Evolutionary conservation across 2,888 invertebrate genomes (phyloP).

Genomic region (Thymelicus sylvestris): DNA sequence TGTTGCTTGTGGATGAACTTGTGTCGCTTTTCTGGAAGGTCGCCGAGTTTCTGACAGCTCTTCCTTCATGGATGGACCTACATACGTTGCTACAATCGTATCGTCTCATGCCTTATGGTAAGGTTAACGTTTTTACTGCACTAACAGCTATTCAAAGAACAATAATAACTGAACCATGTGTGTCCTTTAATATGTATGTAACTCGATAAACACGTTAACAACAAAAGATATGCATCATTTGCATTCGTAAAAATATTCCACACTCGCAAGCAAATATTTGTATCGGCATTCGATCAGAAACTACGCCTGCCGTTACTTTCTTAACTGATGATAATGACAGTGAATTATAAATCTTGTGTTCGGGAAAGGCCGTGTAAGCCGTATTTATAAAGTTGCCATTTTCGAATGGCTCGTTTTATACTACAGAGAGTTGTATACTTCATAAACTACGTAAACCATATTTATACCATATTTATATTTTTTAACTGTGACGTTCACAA

Average conservation of each 20-base stretch:
- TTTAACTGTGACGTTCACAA: neutral
- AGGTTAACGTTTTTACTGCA: slow-evolving; percentile 33
- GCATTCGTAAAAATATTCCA: neutral
- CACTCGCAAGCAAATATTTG: neutral
- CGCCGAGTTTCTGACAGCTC: slow-evolving; percentile 44
- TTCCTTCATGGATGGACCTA: slow-evolving; percentile 39
- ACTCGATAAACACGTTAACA: neutral
- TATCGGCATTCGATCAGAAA: neutral
- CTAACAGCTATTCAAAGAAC: neutral
- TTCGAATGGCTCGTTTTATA: neutral
- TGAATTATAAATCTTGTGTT: neutral
- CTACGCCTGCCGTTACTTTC: neutral
- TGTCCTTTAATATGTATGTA: neutral
- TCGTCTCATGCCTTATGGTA: slow-evolving; percentile 47
- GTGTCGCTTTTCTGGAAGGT: slow-evolving; percentile 60
- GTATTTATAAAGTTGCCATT: neutral
- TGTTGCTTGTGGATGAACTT: slow-evolving; percentile 53
- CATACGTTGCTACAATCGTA: slow-evolving; percentile 5
- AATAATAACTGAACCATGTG: neutral
- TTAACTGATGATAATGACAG: neutral
- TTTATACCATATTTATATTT: neutral
- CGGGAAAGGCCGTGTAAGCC: neutral
- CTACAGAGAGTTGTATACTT: neutral
- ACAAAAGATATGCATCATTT: neutral
- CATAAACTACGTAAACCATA: no score